Evolutionary conservation across 2,113 vertebrate species (phyloP).

Genomic region (Cephalophus harveyi): DNA sequence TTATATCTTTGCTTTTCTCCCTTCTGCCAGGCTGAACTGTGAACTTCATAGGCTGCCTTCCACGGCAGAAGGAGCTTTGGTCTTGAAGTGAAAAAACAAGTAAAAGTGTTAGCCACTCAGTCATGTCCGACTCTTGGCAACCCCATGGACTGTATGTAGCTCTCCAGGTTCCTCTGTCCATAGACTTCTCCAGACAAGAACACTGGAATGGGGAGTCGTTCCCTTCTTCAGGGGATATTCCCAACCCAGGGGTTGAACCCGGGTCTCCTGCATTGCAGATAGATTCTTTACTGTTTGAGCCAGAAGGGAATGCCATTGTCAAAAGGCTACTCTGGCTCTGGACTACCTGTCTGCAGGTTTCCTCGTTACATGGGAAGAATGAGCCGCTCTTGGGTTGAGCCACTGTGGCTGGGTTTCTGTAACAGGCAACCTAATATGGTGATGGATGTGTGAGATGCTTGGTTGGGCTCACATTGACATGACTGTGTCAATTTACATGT

Average conservation of each 20-base stretch:
- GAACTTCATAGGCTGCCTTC: not conserved
- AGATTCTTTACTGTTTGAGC: not conserved
- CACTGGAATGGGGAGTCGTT: not conserved
- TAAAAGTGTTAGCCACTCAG: not conserved
- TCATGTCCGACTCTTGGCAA: not conserved
- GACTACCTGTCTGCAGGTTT: not conserved
- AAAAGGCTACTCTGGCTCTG: not conserved
- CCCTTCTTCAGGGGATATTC: not conserved
- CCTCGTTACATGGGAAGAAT: not conserved
- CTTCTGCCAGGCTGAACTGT: not conserved
- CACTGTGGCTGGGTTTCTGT: not conserved
- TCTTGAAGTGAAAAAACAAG: not conserved
- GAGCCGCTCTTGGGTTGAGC: not conserved
- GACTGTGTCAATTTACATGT: rapidly evolving
- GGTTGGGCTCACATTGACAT: rapidly evolving
- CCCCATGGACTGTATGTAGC: not conserved
- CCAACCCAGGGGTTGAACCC: not conserved
- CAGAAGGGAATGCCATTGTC: not conserved
- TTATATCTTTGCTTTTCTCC: not conserved
- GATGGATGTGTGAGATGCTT: rapidly evolving
- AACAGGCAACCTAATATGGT: not conserved
- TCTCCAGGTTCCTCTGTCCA: not conserved
- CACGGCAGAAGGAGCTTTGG: not conserved
- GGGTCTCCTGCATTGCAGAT: not conserved
- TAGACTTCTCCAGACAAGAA: not conserved